Evolutionary conservation across 2,113 vertebrate genomes (phyloP).

Genomic region (Noturus placidus): DNA sequence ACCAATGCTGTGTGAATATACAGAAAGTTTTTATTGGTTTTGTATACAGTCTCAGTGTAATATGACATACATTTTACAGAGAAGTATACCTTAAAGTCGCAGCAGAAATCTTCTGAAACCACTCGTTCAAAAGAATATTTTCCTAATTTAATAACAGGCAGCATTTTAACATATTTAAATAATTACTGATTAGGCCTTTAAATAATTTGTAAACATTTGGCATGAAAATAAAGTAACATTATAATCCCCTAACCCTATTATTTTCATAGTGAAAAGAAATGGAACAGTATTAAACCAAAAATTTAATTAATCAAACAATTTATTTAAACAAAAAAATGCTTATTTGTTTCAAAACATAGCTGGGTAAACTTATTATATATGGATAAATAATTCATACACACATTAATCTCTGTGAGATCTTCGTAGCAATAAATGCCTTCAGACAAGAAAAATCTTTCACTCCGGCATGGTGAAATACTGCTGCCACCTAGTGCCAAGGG

Average conservation of each 20-base stretch:
- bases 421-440: background rate
- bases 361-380: background rate
- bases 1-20: background rate
- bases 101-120: background rate
- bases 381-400: background rate
- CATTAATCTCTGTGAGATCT: background rate
- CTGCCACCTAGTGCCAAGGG: slow-evolving; percentile 64
- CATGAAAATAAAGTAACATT: background rate
- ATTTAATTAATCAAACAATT: background rate
- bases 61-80: background rate
- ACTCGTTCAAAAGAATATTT: background rate
- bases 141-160: background rate
- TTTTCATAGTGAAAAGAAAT: background rate
- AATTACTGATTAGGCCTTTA: background rate
- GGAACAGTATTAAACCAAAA: background rate
- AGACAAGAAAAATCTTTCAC: background rate
- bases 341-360: background rate
- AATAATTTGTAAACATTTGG: background rate
- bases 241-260: background rate
- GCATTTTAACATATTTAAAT: background rate
- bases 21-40: background rate
- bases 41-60: slow-evolving; percentile 13
- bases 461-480: slow-evolving; percentile 28
- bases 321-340: background rate
- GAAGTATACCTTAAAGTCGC: background rate